Conservation (phyloP, 2,113 vertebrate genomes). For the Caranx melampygus region DNA sequence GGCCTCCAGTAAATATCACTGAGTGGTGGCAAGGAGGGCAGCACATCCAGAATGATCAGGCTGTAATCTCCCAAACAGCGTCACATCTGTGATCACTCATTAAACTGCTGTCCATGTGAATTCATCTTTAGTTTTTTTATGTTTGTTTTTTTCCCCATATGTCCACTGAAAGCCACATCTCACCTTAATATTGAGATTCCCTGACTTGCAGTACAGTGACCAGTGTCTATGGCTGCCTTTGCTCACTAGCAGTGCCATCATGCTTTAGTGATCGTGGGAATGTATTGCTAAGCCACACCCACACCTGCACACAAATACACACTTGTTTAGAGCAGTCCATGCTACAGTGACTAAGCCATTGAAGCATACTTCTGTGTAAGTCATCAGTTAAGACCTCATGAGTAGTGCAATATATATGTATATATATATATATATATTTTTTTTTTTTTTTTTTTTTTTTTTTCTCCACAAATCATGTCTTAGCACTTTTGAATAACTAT, state of each 20-base stretch:
- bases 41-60: constrained; percentile 34
- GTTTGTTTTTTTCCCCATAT: not conserved
- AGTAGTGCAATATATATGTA: constrained; percentile 72
- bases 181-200: constrained; percentile 5
- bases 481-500: constrained; percentile 70
- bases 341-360: constrained; percentile 32
- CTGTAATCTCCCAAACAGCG: constrained; percentile 8
- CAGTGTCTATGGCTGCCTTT: not conserved
- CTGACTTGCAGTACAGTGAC: constrained; percentile 5
- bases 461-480: constrained; percentile 41
- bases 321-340: constrained; percentile 37
- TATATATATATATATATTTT: too few species aligned
- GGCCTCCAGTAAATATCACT: not conserved
- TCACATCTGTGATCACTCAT: constrained; percentile 15
- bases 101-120: constrained; percentile 5
- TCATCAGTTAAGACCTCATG: constrained; percentile 61
- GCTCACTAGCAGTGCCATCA: constrained; percentile 36
- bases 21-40: not conserved
- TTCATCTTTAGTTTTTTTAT: not conserved
- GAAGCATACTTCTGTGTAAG: constrained; percentile 33
- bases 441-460: constrained; percentile 19
- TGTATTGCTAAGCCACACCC: constrained; percentile 18
- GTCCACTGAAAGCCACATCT: constrained; percentile 7
- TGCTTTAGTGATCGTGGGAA: constrained; percentile 36
- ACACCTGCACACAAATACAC: constrained; percentile 14